Base-by-base conservation (phyloP, 2,888 invertebrate genomes). In the Anoncus sp. region DNA sequence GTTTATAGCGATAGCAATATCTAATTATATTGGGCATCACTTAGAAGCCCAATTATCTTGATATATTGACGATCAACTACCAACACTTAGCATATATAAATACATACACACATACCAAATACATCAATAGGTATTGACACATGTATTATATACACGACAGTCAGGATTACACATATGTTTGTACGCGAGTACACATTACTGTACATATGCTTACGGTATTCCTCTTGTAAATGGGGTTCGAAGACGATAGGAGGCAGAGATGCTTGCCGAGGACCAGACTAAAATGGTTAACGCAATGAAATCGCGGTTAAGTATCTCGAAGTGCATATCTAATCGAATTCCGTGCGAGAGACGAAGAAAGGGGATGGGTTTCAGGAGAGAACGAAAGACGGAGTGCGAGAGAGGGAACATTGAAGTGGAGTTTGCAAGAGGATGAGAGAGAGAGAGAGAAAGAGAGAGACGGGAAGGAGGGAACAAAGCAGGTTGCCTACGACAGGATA, bases 261-360 rank as follows among this genome's bases (percentile, higher is more conserved):
- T 12, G 38, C n/a, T 27, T 16, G 22, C 53, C 2, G 27, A 60
- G n/a, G n/a, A n/a, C n/a, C 60, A 51, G 31, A 40, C 47, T 45
- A 40, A 49, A 69, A 75, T 69, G 62, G 75, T 62, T 63, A 69
- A 63, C 57, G 75, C 62, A 40, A 63, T 69, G 75, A 62, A 69
- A 69, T 69, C 45, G 55, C 69, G 55, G 62, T 67, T 67, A n/a
- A 27, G 45, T 31, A 47, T 47, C 55, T 75, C 60, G 38, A 70
- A 45, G 55, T 35, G 55, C 53, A 62, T 49, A 27, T 63, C 55
- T 63, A 69, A 75, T 75, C 55, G 75, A 75, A 75, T 75, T 75
- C 40, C 55, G 45, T 31, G 57, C 14, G 5, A 49, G 57, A 27
- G n/a, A 27, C 1, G 53, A 31, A 43, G 16, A 43, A 43, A 31